These are phyloP conservation scores for Dryobotodes eremita DNA, from an alignment of 2,888 invertebrate species.

Conservation along the genomic window DNA sequence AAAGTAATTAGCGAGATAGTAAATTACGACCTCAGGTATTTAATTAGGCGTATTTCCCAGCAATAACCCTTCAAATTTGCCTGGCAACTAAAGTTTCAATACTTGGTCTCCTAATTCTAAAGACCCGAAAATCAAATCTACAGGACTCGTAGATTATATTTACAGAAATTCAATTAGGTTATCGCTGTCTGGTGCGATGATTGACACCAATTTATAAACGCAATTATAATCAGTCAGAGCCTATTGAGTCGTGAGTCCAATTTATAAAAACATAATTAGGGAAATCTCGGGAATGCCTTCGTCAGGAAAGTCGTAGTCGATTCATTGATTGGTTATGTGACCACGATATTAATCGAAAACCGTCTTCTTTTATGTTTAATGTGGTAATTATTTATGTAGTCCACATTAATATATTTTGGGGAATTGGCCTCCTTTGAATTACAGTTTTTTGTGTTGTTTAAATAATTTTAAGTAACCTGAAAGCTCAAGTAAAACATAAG, in stretches of 20 bases:
- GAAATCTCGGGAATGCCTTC: constrained; percentile 17
- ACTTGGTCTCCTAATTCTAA: constrained; percentile 30
- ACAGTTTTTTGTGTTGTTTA: not conserved
- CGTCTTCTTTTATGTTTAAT: constrained; percentile 10
- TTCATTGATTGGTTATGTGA: constrained; percentile 45
- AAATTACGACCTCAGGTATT: constrained; percentile 12
- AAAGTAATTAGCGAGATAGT: constrained; percentile 16
- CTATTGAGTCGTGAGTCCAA: constrained; percentile 44
- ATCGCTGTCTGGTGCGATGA: constrained; percentile 32
- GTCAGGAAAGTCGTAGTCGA: constrained; percentile 1
- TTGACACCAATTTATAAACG: constrained; percentile 57
- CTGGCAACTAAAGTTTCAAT: constrained; percentile 24
- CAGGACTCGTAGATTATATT: constrained; percentile 31
- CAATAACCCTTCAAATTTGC: not conserved
- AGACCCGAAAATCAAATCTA: constrained; percentile 29
- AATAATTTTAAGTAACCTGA: not conserved
- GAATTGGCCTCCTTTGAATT: not conserved
- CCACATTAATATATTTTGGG: not conserved
- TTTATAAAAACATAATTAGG: constrained; percentile 48
- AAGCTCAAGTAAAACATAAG: constrained; percentile 4
- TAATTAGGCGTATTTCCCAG: constrained; percentile 5
- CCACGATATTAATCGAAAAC: constrained; percentile 45
- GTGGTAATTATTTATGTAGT: not conserved
- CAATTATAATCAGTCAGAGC: constrained; percentile 53
- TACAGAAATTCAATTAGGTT: constrained; percentile 41